phyloP scores from a whole-genome alignment of 2,113 vertebrate species.

The Emydura subglobosa region DNA sequence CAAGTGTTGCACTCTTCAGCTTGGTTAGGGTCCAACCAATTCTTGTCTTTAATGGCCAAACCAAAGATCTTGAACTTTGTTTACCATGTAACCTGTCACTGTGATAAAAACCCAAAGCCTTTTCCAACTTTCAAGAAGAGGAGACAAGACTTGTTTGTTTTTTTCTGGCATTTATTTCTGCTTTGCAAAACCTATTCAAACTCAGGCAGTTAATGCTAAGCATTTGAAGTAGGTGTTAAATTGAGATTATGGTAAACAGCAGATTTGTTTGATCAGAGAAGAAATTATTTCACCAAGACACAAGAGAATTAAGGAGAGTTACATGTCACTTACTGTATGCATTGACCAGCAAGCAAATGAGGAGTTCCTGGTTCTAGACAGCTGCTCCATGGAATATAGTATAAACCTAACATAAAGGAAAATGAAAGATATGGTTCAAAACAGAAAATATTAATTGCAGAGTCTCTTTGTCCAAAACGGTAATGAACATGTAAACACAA shows the following conservation, averaged over 20 bases:
- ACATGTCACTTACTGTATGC: conserved; percentile 66
- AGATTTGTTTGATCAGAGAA: conserved; percentile 69
- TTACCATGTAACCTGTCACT: conserved; percentile 62
- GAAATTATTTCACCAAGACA: conserved; percentile 73
- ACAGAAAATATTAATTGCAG: conserved; percentile 14
- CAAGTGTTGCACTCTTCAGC: conserved; percentile 35
- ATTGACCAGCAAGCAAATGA: conserved; percentile 71
- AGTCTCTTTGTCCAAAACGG: not conserved
- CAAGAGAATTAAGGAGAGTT: conserved; percentile 70
- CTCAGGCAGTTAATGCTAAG: conserved; percentile 70
- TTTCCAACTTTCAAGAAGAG: conserved; percentile 47
- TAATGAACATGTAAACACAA: not conserved
- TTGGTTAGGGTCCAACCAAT: conserved; percentile 40
- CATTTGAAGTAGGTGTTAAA: conserved; percentile 67
- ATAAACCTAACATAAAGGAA: conserved; percentile 52
- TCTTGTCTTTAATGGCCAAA: conserved; percentile 39
- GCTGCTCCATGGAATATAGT: conserved; percentile 47
- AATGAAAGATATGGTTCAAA: conserved; percentile 53
- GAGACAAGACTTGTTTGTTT: conserved; percentile 29
- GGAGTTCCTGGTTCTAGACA: conserved; percentile 58
- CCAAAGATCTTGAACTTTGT: conserved; percentile 60
- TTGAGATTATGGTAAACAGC: conserved; percentile 78
- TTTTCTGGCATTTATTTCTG: conserved; percentile 51
- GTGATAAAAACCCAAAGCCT: conserved; percentile 46
- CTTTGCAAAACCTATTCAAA: conserved; percentile 52